Evolutionary conservation across 1,140 invertebrate genomes (phyloP), one percentile per base, ranked within the genome.

Genomic region (Nixonia krombeini): DNA sequence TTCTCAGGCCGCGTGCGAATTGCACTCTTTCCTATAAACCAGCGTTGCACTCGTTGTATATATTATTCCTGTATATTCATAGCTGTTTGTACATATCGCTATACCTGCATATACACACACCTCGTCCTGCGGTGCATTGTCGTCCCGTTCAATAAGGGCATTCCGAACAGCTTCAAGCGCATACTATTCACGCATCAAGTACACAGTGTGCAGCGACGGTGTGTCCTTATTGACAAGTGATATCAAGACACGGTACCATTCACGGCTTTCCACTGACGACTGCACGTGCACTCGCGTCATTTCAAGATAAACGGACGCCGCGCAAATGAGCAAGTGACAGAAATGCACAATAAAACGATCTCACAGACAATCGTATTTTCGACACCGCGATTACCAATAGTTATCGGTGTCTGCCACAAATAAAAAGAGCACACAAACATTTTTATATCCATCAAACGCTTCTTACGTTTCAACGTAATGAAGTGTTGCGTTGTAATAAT

Each of bases 241-340:
- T 56, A 65, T 46, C 40, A 52, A 57, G 52, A 41, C 37, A 10
- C 25, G 61, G 46, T 65, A 65, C 47, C 53, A 65, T 53, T 65
- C 62, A 58, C 28, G 31, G 40, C 46, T 56, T 56, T 49, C 46
- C 52, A 56, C 61, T 49, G 61, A 49, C 38, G 37, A 47, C 44
- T 31, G 16, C 10, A 26, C 15, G 2, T 10, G 10, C n/a, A 21
- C 21, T 13, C 25, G 1, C 41, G 12, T 21, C 6, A 6, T 21
- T 3, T 12, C 21, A 50, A 23, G n/a, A 28, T 15, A 47, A 49
- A 29, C 16, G 18, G 17, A 49, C 21, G 12, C 31, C 13, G 26
- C 26, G 25, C 8, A 47, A 49, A 46, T 49, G 53, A 58, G 42
- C 29, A 25, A 35, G n/a, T 8, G 7, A 28, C 29, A 50, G 21